phyloP scores from a whole-genome alignment of 2,113 vertebrate species.

The Siniperca chuatsi region DNA sequence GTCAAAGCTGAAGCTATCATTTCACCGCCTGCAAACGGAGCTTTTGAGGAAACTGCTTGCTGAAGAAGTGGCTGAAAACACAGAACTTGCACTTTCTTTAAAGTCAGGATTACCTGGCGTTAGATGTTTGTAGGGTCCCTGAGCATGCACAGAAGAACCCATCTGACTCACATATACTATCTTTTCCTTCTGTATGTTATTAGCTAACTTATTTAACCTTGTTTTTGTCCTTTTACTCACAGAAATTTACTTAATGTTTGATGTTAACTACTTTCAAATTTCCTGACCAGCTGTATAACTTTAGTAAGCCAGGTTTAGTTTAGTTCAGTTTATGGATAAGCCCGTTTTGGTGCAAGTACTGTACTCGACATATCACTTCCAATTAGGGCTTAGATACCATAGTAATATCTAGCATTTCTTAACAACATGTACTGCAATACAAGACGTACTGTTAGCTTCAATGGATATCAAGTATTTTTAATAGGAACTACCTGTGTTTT shows the following conservation, averaged over 20 bases:
- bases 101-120: constrained; percentile 54
- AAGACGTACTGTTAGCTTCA: constrained; percentile 62
- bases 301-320: constrained; percentile 57
- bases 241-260: constrained; percentile 65
- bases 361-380: constrained; percentile 69
- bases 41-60: constrained; percentile 29
- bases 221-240: constrained; percentile 62
- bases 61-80: constrained; percentile 50
- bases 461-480: constrained; percentile 56
- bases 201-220: constrained; percentile 60
- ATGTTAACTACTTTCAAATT: constrained; percentile 49
- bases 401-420: constrained; percentile 47
- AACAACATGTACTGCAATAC: constrained; percentile 65
- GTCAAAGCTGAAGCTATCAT: constrained; percentile 40
- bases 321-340: constrained; percentile 39
- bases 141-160: constrained; percentile 71
- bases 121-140: constrained; percentile 69
- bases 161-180: constrained; percentile 55
- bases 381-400: constrained; percentile 54
- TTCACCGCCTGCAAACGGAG: constrained; percentile 31
- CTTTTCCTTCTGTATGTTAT: constrained; percentile 70
- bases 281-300: constrained; percentile 48
- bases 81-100: constrained; percentile 74
- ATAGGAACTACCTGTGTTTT: constrained; percentile 59
- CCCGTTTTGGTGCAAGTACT: constrained; percentile 49